Conservation (phyloP, 2,888 invertebrate species). For the Cantharis nigra region DNA sequence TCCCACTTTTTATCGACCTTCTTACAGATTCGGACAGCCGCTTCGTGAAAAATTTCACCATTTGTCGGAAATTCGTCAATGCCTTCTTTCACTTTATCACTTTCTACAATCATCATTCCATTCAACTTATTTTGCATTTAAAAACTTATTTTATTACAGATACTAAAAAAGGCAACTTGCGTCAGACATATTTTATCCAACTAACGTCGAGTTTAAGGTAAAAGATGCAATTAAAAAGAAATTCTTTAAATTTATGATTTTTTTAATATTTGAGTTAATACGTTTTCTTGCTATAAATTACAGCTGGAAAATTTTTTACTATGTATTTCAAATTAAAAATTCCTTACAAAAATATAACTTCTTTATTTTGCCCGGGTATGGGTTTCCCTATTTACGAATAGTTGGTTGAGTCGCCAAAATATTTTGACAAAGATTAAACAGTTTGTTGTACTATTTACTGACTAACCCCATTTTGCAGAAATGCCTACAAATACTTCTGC, state of each 20-base stretch:
- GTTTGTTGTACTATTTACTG: background rate
- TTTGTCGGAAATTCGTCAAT: slow-evolving; percentile 39
- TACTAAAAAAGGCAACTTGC: background rate
- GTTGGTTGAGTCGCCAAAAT: background rate
- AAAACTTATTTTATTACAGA: background rate
- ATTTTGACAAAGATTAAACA: background rate
- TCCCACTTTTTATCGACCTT: slow-evolving; percentile 38
- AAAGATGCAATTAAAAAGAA: background rate
- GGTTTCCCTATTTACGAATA: background rate
- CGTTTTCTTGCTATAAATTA: background rate
- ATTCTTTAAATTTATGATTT: background rate
- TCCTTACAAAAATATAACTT: too few species aligned
- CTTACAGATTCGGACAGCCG: slow-evolving; percentile 31
- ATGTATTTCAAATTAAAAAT: too few species aligned
- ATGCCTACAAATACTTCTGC: background rate
- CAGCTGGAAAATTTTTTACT: background rate
- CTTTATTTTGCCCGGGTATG: background rate
- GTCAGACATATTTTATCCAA: background rate
- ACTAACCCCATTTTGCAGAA: background rate
- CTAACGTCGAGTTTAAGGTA: background rate
- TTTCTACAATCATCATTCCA: slow-evolving; percentile 20
- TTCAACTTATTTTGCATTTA: slow-evolving; percentile 21
- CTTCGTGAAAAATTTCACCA: slow-evolving; percentile 35
- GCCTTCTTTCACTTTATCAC: slow-evolving; percentile 31
- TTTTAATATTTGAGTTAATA: background rate